Evolutionary conservation across 2,797 vertebrate genomes (phyloP).

Genomic region (Phrynocephalus forsythii): DNA sequence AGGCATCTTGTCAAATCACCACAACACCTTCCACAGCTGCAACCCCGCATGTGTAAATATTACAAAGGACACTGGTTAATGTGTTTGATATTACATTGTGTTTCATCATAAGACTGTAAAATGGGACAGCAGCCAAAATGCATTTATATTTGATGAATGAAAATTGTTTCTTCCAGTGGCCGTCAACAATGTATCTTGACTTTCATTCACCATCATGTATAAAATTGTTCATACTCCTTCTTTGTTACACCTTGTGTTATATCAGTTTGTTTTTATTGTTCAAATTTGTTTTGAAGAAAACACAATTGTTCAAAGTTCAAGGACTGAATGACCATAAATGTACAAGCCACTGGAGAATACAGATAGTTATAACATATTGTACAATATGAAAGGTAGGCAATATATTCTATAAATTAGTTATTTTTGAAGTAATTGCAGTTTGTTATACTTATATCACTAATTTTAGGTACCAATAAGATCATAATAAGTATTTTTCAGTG

Average conservation of each 20-base stretch:
- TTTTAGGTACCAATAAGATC: constrained; percentile 19
- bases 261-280: constrained; percentile 20
- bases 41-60: neutral
- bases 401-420: constrained; percentile 12
- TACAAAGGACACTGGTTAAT: neutral
- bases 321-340: neutral
- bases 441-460: neutral
- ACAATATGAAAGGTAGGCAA: constrained; percentile 9
- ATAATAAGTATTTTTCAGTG: neutral
- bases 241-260: neutral
- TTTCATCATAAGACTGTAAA: neutral
- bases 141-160: neutral
- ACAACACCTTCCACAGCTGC: no score
- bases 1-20: no score
- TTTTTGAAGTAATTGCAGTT: constrained; percentile 28
- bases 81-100: no score
- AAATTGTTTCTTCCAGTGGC: neutral
- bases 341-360: neutral
- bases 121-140: neutral
- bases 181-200: neutral
- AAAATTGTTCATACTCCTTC: neutral
- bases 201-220: neutral
- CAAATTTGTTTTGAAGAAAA: constrained; percentile 28
- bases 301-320: constrained; percentile 33
- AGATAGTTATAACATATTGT: neutral